A percentile compares a stretch with the other conserved stretches of the same genome.
Conservation (phyloP, 1,140 invertebrate genomes). For the Branchinecta lynchi region DNA sequence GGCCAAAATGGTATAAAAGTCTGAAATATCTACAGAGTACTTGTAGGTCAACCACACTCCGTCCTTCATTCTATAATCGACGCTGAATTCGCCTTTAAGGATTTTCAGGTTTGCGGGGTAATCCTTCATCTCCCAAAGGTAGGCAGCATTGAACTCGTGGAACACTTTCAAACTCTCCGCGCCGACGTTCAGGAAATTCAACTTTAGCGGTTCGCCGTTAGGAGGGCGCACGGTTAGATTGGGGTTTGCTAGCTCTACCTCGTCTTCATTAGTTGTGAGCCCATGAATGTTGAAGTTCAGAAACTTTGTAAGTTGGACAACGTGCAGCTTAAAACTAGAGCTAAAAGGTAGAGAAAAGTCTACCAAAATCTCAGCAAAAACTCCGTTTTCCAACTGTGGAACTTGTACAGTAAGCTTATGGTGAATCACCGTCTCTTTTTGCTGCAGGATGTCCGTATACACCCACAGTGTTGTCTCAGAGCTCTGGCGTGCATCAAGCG, state of each 20-base stretch:
- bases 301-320: slow-evolving; percentile 62
- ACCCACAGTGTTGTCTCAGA: not conserved
- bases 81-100: slow-evolving; percentile 47
- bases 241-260: slow-evolving; percentile 40
- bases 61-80: slow-evolving; percentile 42
- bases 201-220: slow-evolving; percentile 41
- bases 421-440: not conserved
- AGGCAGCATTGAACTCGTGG: slow-evolving; percentile 52
- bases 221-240: slow-evolving; percentile 37
- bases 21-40: slow-evolving; percentile 42
- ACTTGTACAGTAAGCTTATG: not conserved
- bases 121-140: slow-evolving; percentile 60
- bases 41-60: slow-evolving; percentile 34
- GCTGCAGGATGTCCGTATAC: not conserved
- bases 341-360: slow-evolving; percentile 61
- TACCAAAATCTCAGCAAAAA: not conserved
- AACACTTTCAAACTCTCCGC: slow-evolving; percentile 34
- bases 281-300: slow-evolving; percentile 58
- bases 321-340: slow-evolving; percentile 59
- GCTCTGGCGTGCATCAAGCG: not conserved
- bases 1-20: slow-evolving; percentile 61
- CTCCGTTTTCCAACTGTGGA: not conserved
- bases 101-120: slow-evolving; percentile 22
- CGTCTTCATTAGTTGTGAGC: slow-evolving; percentile 36
- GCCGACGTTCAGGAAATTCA: slow-evolving; percentile 33